phyloP scores from a whole-genome alignment of 2,113 vertebrate species.

The Ellobius talpinus region DNA sequence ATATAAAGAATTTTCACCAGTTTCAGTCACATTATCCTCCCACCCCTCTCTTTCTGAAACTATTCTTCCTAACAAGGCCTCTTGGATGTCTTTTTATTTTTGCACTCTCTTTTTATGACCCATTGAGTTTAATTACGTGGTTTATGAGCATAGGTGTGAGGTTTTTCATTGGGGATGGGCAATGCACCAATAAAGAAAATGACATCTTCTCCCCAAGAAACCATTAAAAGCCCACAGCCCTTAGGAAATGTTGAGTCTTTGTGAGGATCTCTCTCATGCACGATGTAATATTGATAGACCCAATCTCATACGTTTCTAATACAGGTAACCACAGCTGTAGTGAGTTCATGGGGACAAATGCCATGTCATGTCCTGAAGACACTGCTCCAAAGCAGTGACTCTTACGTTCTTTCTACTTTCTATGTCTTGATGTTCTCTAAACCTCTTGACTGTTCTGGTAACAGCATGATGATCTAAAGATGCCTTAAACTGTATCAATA shows the following conservation, averaged over 20 bases:
- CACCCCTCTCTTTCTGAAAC: background rate
- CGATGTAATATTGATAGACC: background rate
- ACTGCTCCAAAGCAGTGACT: too few species aligned
- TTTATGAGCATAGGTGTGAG: background rate
- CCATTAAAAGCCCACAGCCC: background rate
- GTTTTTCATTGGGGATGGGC: background rate
- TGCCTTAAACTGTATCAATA: background rate
- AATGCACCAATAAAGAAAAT: background rate
- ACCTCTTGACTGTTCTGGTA: background rate
- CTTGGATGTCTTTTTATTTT: background rate
- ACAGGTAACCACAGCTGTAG: background rate
- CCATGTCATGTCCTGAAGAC: background rate
- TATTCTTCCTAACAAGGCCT: background rate
- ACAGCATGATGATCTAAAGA: background rate
- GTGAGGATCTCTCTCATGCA: background rate
- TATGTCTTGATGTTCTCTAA: background rate
- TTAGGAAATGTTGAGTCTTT: background rate
- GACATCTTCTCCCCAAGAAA: background rate
- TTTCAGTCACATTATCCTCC: background rate
- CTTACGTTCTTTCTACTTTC: background rate
- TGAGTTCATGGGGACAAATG: background rate
- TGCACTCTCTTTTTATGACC: background rate
- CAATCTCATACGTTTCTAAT: background rate
- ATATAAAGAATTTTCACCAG: background rate
- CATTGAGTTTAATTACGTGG: background rate